Conservation (phyloP, 2,888 invertebrate genomes). For the Mechanitis mazaeus region DNA sequence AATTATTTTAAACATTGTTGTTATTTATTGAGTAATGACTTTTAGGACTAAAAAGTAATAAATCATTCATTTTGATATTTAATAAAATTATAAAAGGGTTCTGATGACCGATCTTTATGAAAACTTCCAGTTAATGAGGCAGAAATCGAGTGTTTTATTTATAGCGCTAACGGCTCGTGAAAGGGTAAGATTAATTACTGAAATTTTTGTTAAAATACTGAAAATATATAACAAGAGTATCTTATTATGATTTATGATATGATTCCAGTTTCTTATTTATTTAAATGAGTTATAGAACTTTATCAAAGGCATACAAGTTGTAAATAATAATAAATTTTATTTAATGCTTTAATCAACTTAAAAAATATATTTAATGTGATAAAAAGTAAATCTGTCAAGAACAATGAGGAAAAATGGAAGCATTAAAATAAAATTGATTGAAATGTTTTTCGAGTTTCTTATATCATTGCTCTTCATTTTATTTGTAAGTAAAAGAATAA, state of each 20-base stretch:
- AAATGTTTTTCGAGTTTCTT: background rate
- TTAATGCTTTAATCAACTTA: no score
- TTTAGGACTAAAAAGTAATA: slow-evolving; percentile 1
- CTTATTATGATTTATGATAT: slow-evolving; percentile 1
- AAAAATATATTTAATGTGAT: no score
- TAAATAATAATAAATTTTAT: no score
- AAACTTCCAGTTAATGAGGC: slow-evolving; percentile 60
- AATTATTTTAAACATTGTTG: no score
- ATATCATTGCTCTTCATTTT: slow-evolving; percentile 9
- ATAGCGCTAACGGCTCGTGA: slow-evolving; percentile 64
- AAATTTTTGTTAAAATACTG: slow-evolving; percentile 41
- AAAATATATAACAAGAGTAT: background rate
- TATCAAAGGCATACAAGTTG: no score
- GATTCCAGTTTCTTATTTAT: background rate
- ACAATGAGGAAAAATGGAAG: no score
- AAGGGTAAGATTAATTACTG: slow-evolving; percentile 73
- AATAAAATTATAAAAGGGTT: slow-evolving; percentile 30
- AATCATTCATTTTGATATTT: slow-evolving; percentile 24
- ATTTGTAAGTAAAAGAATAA: slow-evolving; percentile 22
- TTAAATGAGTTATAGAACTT: no score
- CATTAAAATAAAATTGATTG: background rate
- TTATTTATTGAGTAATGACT: background rate
- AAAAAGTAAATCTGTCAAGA: no score
- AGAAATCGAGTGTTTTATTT: slow-evolving; percentile 42
- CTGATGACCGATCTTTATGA: slow-evolving; percentile 36